phyloP scores from a whole-genome alignment of 1,140 invertebrate species.

The Halictus rubicundus region DNA sequence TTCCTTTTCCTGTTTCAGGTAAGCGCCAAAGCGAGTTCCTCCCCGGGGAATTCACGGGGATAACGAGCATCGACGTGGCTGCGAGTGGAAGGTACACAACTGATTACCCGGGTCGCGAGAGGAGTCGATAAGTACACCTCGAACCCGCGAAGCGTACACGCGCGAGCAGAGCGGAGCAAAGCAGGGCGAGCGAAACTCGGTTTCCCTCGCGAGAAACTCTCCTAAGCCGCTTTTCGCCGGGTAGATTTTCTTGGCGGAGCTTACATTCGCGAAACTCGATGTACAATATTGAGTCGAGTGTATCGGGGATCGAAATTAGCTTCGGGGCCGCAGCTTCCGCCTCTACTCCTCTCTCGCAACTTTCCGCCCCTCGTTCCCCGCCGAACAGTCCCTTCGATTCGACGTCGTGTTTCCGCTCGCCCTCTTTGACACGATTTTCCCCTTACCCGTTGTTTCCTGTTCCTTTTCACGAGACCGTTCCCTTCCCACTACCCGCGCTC shows the following conservation, averaged over 20 bases:
- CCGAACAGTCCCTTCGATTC: neutral
- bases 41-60: neutral
- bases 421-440: neutral
- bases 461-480: neutral
- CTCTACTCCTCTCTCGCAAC: too few relatives aligned
- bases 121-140: slow-evolving; percentile 28
- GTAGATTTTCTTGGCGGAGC: slow-evolving; percentile 44
- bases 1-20: slow-evolving; percentile 48
- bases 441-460: neutral
- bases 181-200: too few relatives aligned
- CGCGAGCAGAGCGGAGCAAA: too few relatives aligned
- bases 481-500: too few relatives aligned
- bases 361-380: neutral
- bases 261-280: slow-evolving; percentile 40
- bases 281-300: slow-evolving; percentile 51
- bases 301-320: slow-evolving; percentile 51
- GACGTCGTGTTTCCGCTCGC: neutral
- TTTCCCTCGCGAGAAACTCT: slow-evolving; percentile 20
- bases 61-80: slow-evolving; percentile 15
- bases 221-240: slow-evolving; percentile 39
- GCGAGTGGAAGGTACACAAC: slow-evolving; percentile 23
- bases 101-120: slow-evolving; percentile 9
- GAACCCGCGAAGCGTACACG: neutral
- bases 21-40: slow-evolving; percentile 7
- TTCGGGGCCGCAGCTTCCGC: slow-evolving; percentile 2